Conservation (phyloP, 2,113 vertebrate genomes). For the Microcebus griseorufus region DNA sequence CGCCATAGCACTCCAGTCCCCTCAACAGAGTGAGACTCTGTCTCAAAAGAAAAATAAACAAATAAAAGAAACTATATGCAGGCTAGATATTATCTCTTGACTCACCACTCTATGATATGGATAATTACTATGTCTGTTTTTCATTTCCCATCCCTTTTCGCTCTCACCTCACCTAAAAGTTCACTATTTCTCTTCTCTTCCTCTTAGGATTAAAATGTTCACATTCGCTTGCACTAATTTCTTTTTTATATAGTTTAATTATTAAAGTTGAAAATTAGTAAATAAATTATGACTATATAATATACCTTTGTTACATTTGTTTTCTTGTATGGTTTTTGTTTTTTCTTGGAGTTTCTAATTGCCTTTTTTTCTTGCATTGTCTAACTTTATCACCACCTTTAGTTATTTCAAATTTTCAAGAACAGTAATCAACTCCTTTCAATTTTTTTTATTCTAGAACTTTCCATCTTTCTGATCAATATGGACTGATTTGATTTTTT, state of each 20-base stretch:
- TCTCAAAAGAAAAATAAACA: no score
- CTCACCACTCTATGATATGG: background rate
- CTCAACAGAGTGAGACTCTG: no score
- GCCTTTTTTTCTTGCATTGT: background rate
- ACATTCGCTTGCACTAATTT: background rate
- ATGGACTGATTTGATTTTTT: background rate
- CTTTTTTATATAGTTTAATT: background rate
- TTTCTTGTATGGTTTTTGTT: background rate
- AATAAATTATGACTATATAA: background rate
- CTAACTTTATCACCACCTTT: background rate
- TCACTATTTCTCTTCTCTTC: background rate
- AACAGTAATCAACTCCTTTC: background rate
- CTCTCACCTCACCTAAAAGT: background rate
- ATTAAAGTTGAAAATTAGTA: background rate
- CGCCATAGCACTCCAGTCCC: no score
- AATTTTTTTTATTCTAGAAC: background rate
- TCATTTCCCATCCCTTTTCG: background rate
- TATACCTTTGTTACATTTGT: background rate
- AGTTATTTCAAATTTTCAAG: background rate
- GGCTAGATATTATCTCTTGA: background rate
- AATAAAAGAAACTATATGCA: background rate
- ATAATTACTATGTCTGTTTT: background rate
- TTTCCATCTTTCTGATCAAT: background rate
- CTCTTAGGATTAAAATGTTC: constrained; percentile 13
- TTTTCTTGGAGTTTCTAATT: background rate